Evolutionary conservation across 1,140 invertebrate species (phyloP).

Genomic region (Contarinia nasturtii): DNA sequence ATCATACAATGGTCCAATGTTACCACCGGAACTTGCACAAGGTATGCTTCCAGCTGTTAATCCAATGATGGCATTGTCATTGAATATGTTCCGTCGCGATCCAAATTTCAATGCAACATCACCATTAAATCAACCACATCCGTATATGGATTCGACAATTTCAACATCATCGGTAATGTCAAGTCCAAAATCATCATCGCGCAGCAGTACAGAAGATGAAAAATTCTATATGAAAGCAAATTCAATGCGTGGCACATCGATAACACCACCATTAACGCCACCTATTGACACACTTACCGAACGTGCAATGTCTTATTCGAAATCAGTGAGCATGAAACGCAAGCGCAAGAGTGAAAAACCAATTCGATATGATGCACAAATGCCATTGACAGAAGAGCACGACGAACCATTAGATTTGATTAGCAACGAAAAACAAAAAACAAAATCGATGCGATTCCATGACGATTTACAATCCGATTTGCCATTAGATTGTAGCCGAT

Average conservation of each 20-base stretch:
- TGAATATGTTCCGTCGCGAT: too few species aligned
- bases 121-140: too few species aligned
- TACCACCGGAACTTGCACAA: not conserved
- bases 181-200: too few species aligned
- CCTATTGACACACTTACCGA: not conserved
- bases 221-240: too few species aligned
- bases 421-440: not conserved
- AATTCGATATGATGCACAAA: not conserved
- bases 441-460: too few species aligned
- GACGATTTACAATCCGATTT: too few species aligned
- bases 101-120: too few species aligned
- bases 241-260: too few species aligned
- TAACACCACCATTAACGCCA: not conserved
- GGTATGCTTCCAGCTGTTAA: not conserved
- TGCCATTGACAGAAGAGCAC: not conserved
- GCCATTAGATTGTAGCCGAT: too few species aligned
- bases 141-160: too few species aligned
- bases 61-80: not conserved
- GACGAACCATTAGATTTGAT: constrained; percentile 1
- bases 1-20: not conserved
- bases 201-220: too few species aligned
- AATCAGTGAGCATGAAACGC: not conserved
- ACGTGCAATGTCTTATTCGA: not conserved
- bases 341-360: constrained; percentile 1
- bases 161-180: too few species aligned